phyloP scores from a whole-genome alignment of 2,797 vertebrate genomes.

The Bovichtus diacanthus region DNA sequence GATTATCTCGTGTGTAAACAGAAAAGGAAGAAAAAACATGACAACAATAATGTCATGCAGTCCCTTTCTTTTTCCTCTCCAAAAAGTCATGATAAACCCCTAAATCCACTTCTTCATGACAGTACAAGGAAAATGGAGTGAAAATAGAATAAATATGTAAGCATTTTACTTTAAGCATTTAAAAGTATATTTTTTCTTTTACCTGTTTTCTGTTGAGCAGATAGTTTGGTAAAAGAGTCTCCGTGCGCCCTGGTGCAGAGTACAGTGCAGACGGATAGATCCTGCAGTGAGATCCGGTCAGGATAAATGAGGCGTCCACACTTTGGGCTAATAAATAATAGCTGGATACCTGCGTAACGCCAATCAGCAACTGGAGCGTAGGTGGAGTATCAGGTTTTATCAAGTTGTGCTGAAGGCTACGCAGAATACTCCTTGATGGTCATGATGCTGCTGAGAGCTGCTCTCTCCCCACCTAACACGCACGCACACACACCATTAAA shows the following conservation, averaged over 20 bases:
- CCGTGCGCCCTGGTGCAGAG: conserved; percentile 48
- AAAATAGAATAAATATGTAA: neutral
- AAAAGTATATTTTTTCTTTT: conserved; percentile 19
- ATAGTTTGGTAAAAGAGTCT: conserved; percentile 35
- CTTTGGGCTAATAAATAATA: conserved; percentile 80
- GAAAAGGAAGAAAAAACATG: neutral
- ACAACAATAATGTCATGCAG: neutral
- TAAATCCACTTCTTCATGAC: neutral
- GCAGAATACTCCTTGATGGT: conserved; percentile 65
- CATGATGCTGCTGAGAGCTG: conserved; percentile 47
- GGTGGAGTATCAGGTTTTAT: conserved; percentile 77
- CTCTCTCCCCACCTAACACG: conserved; percentile 16
- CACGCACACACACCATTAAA: conserved; percentile 14
- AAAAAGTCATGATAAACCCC: neutral
- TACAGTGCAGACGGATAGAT: conserved; percentile 43
- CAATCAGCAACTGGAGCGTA: conserved; percentile 85
- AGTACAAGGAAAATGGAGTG: neutral
- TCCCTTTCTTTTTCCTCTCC: neutral
- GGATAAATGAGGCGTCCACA: conserved; percentile 63
- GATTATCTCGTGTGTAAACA: neutral
- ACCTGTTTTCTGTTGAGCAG: conserved; percentile 68
- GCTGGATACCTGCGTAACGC: conserved; percentile 80
- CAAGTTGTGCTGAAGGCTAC: conserved; percentile 58
- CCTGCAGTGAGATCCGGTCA: conserved; percentile 58
- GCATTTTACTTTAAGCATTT: neutral